Evolutionary conservation across 2,797 vertebrate species (phyloP).

Genomic region (Paramormyrops hopkinsi): DNA sequence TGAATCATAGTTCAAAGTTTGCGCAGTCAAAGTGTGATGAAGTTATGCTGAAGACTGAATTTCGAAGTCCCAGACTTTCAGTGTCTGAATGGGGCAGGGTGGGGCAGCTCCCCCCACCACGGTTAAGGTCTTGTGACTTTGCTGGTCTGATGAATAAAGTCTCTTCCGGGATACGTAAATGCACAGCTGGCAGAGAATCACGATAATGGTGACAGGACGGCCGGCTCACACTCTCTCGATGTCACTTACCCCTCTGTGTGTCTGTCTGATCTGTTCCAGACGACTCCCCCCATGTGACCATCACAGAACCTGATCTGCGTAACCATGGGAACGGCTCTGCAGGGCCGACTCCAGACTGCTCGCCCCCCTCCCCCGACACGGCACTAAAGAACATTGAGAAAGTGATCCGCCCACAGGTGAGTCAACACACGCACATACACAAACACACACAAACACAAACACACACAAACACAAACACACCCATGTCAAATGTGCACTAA

Average conservation of each 20-base stretch:
- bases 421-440: conserved; percentile 28
- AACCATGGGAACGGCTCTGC: conserved; percentile 89
- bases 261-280: conserved; percentile 68
- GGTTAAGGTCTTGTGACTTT: neutral
- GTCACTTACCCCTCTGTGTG: neutral
- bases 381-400: conserved; percentile 96
- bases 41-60: neutral
- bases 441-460: neutral
- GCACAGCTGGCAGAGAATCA: neutral
- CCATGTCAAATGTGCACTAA: neutral
- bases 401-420: conserved; percentile 97
- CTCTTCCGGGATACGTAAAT: neutral
- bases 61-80: neutral
- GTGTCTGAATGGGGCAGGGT: neutral
- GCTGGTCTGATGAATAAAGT: neutral
- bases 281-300: conserved; percentile 76
- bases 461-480: conserved; percentile 6
- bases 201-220: neutral
- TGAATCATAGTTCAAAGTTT: neutral
- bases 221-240: neutral
- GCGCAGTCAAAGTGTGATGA: neutral
- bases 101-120: neutral
- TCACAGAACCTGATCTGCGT: conserved; percentile 76
- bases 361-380: conserved; percentile 92
- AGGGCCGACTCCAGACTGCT: conserved; percentile 94